Base-by-base conservation (phyloP, 2,113 vertebrate species). In the Sisor rabdophorus region DNA sequence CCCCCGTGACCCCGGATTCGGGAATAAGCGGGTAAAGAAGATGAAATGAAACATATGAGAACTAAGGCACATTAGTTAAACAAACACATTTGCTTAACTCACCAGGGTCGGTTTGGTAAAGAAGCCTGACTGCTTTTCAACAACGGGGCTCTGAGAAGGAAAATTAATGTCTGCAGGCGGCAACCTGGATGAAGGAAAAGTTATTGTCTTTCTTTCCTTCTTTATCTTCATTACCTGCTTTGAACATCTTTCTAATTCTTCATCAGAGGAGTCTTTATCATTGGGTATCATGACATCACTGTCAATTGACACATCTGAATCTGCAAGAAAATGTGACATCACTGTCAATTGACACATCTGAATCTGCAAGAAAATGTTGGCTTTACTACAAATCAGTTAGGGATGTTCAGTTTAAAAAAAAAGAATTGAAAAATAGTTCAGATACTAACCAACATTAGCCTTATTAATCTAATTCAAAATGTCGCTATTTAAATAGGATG, bases 301-400 rank as follows among this genome's bases (percentile, higher is more conserved):
- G 60, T 87, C 82, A 32, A 71, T 81, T 71, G 86, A 89, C 79
- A 86, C 85, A 59, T 90, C 84, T 47, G 87, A 86, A 79, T 87
- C 90, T 84, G 69, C 22, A 68, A 32, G n/a, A 47, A 68, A 28
- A 32, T 47, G 4, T 77, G 30, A 47, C 77, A n/a, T 83, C 72
- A 74, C 86, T 86, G 60, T 87, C 82, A 32, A 71, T 81, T 71
- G 86, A 89, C 79, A 86, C 85, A 59, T 90, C 84, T 47, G 87
- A 86, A 79, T 87, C 90, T 84, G 69, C 22, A 86, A 28, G 40
- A 12, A 86, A 4, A 80, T 40, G 1, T 64, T 22, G 40, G 19
- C 3, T 19, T 40, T 40, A 22, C 40, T 63, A 36, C 19, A 44
- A 13, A n/a, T 64, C 5, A 36, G 11, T 30, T n/a, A 60, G 16